phyloP scores from a whole-genome alignment of 2,888 invertebrate species.

The Hecatera dysodea region DNA sequence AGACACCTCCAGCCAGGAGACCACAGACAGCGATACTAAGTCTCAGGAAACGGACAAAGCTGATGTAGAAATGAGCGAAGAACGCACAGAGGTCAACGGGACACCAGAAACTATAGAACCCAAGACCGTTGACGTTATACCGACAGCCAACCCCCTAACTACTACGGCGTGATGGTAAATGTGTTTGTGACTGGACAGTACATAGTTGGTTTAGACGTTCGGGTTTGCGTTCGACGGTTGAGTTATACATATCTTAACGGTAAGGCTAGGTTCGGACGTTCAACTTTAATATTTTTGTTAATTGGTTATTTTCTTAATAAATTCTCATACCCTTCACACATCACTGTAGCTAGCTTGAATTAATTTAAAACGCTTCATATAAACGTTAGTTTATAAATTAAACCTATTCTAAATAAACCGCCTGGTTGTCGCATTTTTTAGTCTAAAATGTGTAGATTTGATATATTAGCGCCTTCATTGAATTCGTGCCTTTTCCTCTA shows the following conservation, averaged over 20 bases:
- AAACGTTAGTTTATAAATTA: slow-evolving; percentile 23
- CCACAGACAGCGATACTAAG: slow-evolving; percentile 70
- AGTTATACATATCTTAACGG: slow-evolving; percentile 56
- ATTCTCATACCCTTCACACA: slow-evolving; percentile 9
- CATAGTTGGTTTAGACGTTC: slow-evolving; percentile 61
- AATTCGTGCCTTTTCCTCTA: slow-evolving; percentile 55
- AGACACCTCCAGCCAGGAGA: slow-evolving; percentile 82
- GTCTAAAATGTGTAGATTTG: slow-evolving; percentile 49
- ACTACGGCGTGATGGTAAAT: slow-evolving; percentile 81
- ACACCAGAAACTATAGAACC: slow-evolving; percentile 70
- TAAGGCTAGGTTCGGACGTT: slow-evolving; percentile 32
- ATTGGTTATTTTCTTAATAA: neutral
- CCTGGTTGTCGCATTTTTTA: slow-evolving; percentile 55
- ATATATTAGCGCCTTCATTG: slow-evolving; percentile 54
- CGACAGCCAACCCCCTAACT: slow-evolving; percentile 69
- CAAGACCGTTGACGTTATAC: slow-evolving; percentile 72
- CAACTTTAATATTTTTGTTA: neutral
- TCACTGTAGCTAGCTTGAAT: slow-evolving; percentile 24
- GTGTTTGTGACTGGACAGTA: slow-evolving; percentile 51
- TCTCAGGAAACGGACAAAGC: slow-evolving; percentile 67
- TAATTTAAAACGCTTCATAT: slow-evolving; percentile 24
- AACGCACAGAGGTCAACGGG: slow-evolving; percentile 74
- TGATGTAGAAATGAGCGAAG: slow-evolving; percentile 61
- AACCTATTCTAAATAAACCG: slow-evolving; percentile 42
- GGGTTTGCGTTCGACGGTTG: slow-evolving; percentile 50